Base-by-base conservation (phyloP, 2,888 invertebrate species). In the Marronus borbonicus region DNA sequence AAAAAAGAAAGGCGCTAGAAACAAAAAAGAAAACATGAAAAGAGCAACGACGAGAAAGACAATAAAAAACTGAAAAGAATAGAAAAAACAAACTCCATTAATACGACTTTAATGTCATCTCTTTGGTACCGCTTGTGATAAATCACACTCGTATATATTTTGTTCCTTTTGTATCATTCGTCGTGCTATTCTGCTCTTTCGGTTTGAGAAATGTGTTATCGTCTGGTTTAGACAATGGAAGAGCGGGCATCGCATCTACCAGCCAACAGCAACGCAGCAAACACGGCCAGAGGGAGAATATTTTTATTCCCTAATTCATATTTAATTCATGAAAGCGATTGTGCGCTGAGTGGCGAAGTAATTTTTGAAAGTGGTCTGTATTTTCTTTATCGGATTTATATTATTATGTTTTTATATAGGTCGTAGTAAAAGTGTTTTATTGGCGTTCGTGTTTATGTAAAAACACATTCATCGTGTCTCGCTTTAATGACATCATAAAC, bases 351-450 rank as follows among this genome's bases (percentile, higher is more conserved):
- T 74, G 60, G 72, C 58, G 72, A 60, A 60, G 72, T 74, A 74
- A 74, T 74, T 74, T 74, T 74, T 74, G 72, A 74, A 74, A 74
- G 72, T 74, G 72, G 72, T 74, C 60, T 49, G 72, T 74, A 28
- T 74, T 74, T 74, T 74, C 72, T 74, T 74, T 74, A 74, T 74
- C 72, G 72, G 62, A 74, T 74, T 74, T 74, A 74, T 74, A 74
- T 74, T 74, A 74, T 44, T 60, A 60, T 74, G 72, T 74, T 74
- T 74, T 60, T 62, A 60, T 74, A 74, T 60, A 60, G 14, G 24
- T 74, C 62, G 7, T 49, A 58, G 58, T 55, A 72, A 55, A 60
- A 74, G 72, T 62, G 72, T 62, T 74, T 74, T 74, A 74, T 74
- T 60, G 68, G 14, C 68, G 7, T 20, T 14, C 24, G 36, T 68